Evolutionary conservation across 2,113 vertebrate species (phyloP), one percentile per base, ranked within the genome.

Genomic region (Seriola quinqueradiata): DNA sequence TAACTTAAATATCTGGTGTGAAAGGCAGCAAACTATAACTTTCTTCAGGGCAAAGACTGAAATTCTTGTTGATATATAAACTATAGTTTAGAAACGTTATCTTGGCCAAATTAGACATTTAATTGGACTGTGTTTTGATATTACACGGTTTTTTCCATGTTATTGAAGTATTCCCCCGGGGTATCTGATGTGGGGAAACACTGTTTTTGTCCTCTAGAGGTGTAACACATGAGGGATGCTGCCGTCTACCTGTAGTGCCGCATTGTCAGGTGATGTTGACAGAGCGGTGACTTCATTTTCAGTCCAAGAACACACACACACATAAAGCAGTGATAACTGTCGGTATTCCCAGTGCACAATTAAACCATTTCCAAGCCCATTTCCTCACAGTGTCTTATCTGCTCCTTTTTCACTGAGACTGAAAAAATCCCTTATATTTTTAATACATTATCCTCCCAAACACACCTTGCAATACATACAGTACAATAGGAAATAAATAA

Each of bases 401-500:
- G 55, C n/a, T 75, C 65, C 75, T 84, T 61, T 67, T 71, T 72
- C 68, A 87, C 78, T 34, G 16, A 81, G 28, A 65, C 19, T 4
- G 7, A 58, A 73, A 70, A 63, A 67, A 44, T 64, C 44, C 8
- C 10, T 32, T 77, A 79, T 54, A 86, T 85, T 64, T 76, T 66
- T 40, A 74, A 81, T 40, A 82, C 44, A 50, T 34, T 44, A 82
- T 66, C 50, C 34, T 77, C 21, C 65, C 60, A 48, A 83, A 87
- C 72, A 86, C 64, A 79, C 80, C 54, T 82, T 72, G 59, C 54
- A 87, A 87, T 83, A 93, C 86, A 81, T 80, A 93, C 57, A 76
- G 66, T 75, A 91, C 83, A 87, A 72, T 71, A 66, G 82, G 23
- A 89, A 84, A 90, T 90, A 93, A 92, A 89, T 91, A 84, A 75